phyloP scores from a whole-genome alignment of 2,888 invertebrate species.

The Tholera decimalis region DNA sequence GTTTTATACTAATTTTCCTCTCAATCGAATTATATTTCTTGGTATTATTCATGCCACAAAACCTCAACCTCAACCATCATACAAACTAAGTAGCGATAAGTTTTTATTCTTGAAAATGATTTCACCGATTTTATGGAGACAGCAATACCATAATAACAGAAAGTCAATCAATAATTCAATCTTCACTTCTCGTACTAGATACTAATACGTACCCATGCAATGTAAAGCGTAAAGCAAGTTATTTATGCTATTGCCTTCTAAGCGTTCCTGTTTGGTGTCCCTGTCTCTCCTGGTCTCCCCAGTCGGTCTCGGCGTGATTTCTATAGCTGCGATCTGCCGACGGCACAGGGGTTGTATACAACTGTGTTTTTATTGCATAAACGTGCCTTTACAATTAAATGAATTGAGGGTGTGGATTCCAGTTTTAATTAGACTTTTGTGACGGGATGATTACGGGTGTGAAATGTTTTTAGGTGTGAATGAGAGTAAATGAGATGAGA shows the following conservation, averaged over 20 bases:
- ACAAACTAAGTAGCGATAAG: too few species aligned
- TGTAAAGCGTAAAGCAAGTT: too few species aligned
- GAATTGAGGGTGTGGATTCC: constrained; percentile 60
- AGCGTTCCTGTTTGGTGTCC: not conserved
- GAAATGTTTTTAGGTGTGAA: constrained; percentile 30
- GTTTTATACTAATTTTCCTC: too few species aligned
- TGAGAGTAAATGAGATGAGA: not conserved
- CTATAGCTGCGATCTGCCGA: constrained; percentile 59
- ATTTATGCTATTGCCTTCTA: constrained; percentile 40
- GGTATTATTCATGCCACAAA: too few species aligned
- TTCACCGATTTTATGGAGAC: too few species aligned
- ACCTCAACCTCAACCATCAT: too few species aligned
- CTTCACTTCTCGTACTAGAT: too few species aligned
- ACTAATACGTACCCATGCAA: too few species aligned
- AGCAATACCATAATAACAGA: too few species aligned
- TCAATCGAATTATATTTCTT: too few species aligned
- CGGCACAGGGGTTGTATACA: constrained; percentile 51
- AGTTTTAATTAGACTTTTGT: constrained; percentile 63
- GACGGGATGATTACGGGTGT: constrained; percentile 27
- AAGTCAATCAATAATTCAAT: too few species aligned
- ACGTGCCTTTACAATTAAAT: constrained; percentile 65
- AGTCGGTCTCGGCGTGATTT: constrained; percentile 44
- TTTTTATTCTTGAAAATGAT: too few species aligned
- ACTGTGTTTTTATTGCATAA: constrained; percentile 67
- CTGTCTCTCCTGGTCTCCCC: constrained; percentile 44